Evolutionary conservation across 1,140 invertebrate genomes (phyloP), one percentile per base, ranked within the genome.

Genomic region (Magallana ariakensis): DNA sequence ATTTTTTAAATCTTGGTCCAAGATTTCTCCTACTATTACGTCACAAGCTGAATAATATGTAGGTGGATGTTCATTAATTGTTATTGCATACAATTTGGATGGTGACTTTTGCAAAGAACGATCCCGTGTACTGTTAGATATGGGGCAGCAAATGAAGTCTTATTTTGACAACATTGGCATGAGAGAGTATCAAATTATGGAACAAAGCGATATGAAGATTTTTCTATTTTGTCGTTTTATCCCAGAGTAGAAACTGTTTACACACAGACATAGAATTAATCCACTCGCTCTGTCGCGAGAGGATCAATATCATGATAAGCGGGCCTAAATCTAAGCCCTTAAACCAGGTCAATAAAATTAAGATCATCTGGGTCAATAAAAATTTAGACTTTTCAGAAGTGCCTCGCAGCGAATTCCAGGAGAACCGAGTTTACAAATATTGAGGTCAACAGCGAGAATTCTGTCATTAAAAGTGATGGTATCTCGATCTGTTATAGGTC

Each of bases 341-440:
- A 13, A 75, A 75, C 66, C 66, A 75, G 22, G 66, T 75, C 66
- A 75, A 75, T 75, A 75, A 75, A 75, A 75, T 75, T 11, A 26
- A 4, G 8, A 75, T 33, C 66, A 13, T 46, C 33, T 46, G 33
- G 33, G 33, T 46, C 33, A 46, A 46, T 46, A 46, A 46, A 46
- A 3, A 4, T 46, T 46, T 46, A 46, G 19, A 26, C 19, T 22
- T 75, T 75, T 26, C 7, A 70, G 26, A 75, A 26, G 11, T 46
- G 22, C 66, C 66, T 75, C 26, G 66, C 0, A 75, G 66, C 66
- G 66, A 75, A 75, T 75, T 75, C 66, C 66, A 75, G 13, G 6
- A 33, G 19, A 33, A 26, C 22, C 66, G 22, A 13, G 58, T 19
- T 75, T 75, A 26, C 66, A 13, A 19, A 75, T 26, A 75, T 26